Conservation (phyloP, 2,797 vertebrate genomes). For the Choloepus didactylus region DNA sequence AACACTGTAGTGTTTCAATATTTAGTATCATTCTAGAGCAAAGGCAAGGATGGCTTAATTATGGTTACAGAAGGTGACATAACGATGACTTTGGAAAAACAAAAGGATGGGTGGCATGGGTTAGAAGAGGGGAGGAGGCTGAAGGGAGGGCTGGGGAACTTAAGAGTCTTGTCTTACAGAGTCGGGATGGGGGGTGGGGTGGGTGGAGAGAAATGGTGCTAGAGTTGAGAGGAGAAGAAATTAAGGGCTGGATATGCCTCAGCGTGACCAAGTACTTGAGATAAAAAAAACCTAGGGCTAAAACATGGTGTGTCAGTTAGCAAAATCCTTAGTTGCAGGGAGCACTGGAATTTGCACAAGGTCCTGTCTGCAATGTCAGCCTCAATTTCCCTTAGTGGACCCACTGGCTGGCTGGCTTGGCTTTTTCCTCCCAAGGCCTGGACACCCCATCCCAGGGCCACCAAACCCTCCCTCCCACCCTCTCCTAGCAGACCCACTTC, state of each 20-base stretch:
- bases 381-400: neutral
- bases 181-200: neutral
- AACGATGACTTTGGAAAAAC: neutral
- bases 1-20: neutral
- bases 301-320: neutral
- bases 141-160: neutral
- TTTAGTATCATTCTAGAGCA: neutral
- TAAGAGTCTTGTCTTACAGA: neutral
- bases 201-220: neutral
- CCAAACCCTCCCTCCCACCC: neutral
- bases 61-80: neutral
- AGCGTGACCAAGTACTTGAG: neutral
- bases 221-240: neutral
- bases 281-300: fast-evolving
- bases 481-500: neutral
- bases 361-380: neutral
- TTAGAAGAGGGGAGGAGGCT: neutral
- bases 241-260: neutral
- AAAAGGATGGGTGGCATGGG: neutral
- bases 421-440: neutral
- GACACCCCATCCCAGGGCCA: neutral
- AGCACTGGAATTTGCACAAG: neutral
- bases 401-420: neutral
- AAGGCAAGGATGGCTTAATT: neutral
- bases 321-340: neutral